These are phyloP conservation scores for Hirtodrosophila trivittata DNA, from an alignment of 2,888 invertebrate genomes.

Conservation along the genomic window DNA sequence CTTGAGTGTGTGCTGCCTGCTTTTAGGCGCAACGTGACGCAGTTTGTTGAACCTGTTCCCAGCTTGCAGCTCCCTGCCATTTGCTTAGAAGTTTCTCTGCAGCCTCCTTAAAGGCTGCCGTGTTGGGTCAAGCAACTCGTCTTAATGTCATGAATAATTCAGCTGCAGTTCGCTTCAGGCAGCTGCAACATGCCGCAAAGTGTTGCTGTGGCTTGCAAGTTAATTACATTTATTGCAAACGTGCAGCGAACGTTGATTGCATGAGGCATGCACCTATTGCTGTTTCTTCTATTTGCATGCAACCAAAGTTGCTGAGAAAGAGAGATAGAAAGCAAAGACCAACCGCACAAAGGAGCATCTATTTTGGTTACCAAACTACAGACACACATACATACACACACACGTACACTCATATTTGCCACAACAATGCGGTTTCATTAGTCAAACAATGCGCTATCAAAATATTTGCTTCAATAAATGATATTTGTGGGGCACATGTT, in stretches of 20 bases:
- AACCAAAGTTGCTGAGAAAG: constrained; percentile 5
- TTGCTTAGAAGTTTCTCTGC: constrained; percentile 21
- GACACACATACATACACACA: constrained; percentile 15
- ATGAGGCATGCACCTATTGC: constrained; percentile 36
- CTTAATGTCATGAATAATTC: constrained; percentile 75
- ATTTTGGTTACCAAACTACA: constrained; percentile 20
- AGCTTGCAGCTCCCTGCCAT: constrained; percentile 25
- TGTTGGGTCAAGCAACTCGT: constrained; percentile 59
- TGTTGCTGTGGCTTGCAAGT: constrained; percentile 57
- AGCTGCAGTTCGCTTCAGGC: constrained; percentile 24
- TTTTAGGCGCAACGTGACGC: constrained; percentile 74
- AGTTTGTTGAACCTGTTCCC: constrained; percentile 69
- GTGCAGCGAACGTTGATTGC: constrained; percentile 61
- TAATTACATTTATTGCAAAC: constrained; percentile 75
- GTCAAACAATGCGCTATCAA: constrained; percentile 55
- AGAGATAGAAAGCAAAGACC: background rate
- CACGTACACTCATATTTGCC: constrained; percentile 16
- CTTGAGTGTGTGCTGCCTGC: constrained; percentile 69
- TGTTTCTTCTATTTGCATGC: constrained; percentile 48
- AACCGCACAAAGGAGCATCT: constrained; percentile 26
- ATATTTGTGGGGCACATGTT: constrained; percentile 21
- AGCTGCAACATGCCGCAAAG: constrained; percentile 41
- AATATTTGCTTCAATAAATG: constrained; percentile 61
- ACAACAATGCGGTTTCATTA: constrained; percentile 55
- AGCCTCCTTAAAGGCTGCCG: constrained; percentile 8